A percentile compares a stretch with the other conserved stretches of the same genome.
Conservation (phyloP, 2,113 vertebrate genomes). For the Perognathus longimembris region DNA sequence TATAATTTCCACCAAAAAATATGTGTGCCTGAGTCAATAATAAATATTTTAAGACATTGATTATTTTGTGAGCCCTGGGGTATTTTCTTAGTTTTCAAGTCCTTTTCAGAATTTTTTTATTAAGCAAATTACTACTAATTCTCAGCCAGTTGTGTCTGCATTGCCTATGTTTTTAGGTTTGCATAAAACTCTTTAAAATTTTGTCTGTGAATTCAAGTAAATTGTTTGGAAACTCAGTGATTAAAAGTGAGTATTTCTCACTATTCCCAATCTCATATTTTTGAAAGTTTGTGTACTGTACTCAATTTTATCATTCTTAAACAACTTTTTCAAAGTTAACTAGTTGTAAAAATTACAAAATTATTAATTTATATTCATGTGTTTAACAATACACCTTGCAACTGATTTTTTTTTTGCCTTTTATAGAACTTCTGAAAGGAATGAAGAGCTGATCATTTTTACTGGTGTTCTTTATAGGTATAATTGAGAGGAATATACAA, state of each 20-base stretch:
- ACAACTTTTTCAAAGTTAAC: not conserved
- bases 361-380: not conserved
- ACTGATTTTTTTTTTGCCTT: no score
- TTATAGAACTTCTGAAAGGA: not conserved
- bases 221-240: not conserved
- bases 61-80: not conserved
- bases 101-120: not conserved
- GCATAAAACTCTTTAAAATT: not conserved
- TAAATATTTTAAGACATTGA: not conserved
- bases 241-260: conserved; percentile 1
- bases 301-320: not conserved
- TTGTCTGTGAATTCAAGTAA: not conserved
- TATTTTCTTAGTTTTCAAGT: not conserved
- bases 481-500: not conserved
- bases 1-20: not conserved
- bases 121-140: not conserved
- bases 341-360: not conserved
- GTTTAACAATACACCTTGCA: not conserved
- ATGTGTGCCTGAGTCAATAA: not conserved
- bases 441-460: not conserved
- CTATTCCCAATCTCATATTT: not conserved
- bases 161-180: not conserved
- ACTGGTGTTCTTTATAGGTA: not conserved
- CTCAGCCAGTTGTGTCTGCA: not conserved
- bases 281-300: not conserved